A percentile compares a stretch with the other conserved stretches of the same genome.
phyloP scores from a whole-genome alignment of 1,140 invertebrate genomes.

The Zaprionus nigranus region DNA sequence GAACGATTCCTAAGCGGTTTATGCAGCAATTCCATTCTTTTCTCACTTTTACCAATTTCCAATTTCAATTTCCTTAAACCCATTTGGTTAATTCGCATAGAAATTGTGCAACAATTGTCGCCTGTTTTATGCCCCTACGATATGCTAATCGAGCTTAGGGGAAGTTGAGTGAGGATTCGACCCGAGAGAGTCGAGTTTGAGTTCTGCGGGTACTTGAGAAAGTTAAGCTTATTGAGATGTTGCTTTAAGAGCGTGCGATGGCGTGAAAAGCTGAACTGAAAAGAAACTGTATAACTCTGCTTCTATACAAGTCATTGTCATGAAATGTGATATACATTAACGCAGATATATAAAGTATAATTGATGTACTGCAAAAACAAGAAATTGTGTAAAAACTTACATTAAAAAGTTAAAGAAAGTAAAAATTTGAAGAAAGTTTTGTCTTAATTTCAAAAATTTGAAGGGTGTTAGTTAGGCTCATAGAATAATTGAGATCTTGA shows the following conservation, averaged over 20 bases:
- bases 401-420: no score
- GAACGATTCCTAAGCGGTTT: constrained; percentile 75
- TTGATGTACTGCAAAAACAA: no score
- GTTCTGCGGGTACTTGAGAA: constrained; percentile 36
- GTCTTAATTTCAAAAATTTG: no score
- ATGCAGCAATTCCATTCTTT: neutral
- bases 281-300: neutral
- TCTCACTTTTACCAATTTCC: constrained; percentile 16
- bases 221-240: constrained; percentile 12
- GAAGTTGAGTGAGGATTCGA: constrained; percentile 3
- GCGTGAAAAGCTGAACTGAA: neutral
- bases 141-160: neutral
- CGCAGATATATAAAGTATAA: no score
- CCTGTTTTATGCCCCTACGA: constrained; percentile 7
- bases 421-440: no score
- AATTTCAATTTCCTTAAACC: constrained; percentile 72
- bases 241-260: neutral
- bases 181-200: constrained; percentile 12
- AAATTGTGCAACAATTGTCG: constrained; percentile 50
- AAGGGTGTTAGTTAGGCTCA: no score
- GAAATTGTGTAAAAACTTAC: no score
- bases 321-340: neutral
- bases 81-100: constrained; percentile 54
- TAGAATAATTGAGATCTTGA: no score
- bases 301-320: neutral